Percentiles rank a stretch among this genome's conserved stretches.
phyloP scores from a whole-genome alignment of 92 coral and sea anemone genomes.

The Metridium senile region DNA sequence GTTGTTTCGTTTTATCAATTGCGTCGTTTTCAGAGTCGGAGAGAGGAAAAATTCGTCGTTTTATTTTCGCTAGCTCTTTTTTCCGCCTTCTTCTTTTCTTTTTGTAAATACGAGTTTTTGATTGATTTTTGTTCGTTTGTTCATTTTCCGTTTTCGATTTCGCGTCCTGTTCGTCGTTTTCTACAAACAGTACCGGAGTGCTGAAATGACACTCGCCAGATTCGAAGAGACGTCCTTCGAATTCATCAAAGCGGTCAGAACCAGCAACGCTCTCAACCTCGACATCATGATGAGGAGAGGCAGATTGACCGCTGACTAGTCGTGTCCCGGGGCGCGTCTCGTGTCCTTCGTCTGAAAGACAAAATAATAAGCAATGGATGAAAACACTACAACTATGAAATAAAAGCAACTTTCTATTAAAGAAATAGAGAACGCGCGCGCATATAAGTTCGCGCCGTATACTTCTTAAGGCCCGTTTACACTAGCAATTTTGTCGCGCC shows the following conservation, averaged over 20 bases:
- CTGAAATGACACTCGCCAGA: slow-evolving; percentile 12
- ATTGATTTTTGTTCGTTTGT: background rate
- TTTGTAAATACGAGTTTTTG: background rate
- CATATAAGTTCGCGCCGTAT: no score
- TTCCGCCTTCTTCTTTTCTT: slow-evolving; percentile 7
- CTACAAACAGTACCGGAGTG: background rate
- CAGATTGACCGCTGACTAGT: slow-evolving; percentile 79
- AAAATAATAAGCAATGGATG: background rate
- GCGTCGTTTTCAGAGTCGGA: slow-evolving; percentile 17
- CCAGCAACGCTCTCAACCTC: slow-evolving; percentile 43
- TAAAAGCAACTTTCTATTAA: no score
- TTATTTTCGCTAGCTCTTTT: slow-evolving; percentile 5
- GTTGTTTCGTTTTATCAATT: background rate
- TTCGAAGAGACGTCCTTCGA: slow-evolving; percentile 63
- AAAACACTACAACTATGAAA: no score
- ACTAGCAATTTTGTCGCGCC: no score
- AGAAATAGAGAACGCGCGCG: no score
- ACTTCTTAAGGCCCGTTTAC: no score
- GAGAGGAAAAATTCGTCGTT: slow-evolving; percentile 1
- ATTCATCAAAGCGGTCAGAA: slow-evolving; percentile 62
- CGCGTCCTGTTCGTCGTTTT: background rate
- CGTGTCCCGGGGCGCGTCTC: slow-evolving; percentile 46
- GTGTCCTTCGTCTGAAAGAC: background rate
- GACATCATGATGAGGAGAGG: slow-evolving; percentile 49
- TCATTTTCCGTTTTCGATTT: background rate